phyloP scores from a whole-genome alignment of 1,140 invertebrate genomes.

The Drosophila dunni region DNA sequence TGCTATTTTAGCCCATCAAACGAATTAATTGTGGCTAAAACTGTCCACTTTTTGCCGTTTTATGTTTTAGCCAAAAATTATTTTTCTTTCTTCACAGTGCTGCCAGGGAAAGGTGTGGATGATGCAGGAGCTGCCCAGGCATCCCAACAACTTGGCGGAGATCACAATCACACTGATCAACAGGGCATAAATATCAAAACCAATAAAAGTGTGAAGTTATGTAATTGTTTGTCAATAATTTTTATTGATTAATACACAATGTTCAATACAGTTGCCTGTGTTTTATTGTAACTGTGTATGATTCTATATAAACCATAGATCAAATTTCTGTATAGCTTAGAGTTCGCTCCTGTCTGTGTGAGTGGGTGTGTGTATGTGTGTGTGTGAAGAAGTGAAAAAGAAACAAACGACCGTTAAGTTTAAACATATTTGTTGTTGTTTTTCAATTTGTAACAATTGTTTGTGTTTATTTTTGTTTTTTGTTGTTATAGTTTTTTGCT shows the following conservation, averaged over 20 bases:
- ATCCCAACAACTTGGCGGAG: background rate
- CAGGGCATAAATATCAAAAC: background rate
- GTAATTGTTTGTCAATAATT: constrained; percentile 11
- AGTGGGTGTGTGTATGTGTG: constrained; percentile 20
- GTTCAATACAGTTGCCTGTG: constrained; percentile 38
- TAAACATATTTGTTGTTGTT: constrained; percentile 11
- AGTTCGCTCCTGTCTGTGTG: constrained; percentile 10
- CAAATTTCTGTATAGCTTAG: constrained; percentile 17
- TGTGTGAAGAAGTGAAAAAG: constrained; percentile 31
- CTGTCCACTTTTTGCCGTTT: too few species aligned
- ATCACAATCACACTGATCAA: background rate
- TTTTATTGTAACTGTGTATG: constrained; percentile 22
- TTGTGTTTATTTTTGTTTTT: constrained; percentile 52
- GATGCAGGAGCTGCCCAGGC: background rate
- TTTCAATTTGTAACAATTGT: constrained; percentile 59
- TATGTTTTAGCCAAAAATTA: background rate
- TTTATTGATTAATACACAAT: constrained; percentile 56
- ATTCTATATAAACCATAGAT: constrained; percentile 18
- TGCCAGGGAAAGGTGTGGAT: constrained; percentile 6
- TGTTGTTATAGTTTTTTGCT: constrained; percentile 35
- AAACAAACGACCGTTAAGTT: constrained; percentile 52
- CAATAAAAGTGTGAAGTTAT: background rate
- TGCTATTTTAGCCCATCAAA: too few species aligned
- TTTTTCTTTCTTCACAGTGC: background rate
- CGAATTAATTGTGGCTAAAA: too few species aligned